Conservation (phyloP, 2,888 invertebrate genomes). For the Drosophila tanythrix region DNA sequence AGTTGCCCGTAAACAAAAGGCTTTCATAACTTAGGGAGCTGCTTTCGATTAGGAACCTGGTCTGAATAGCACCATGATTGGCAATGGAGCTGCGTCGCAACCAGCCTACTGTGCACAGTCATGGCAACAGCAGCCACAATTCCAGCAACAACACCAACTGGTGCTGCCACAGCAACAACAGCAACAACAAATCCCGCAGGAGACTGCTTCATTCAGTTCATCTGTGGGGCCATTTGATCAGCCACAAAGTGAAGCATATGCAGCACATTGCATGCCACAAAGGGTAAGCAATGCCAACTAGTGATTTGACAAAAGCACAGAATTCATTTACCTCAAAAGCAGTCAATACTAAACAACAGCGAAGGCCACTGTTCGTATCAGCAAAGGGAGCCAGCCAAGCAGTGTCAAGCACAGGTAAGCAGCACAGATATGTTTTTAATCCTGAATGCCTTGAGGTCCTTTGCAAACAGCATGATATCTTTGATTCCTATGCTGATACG, state of each 20-base stretch:
- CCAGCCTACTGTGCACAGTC: neutral
- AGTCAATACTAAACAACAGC: slow-evolving; percentile 6
- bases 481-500: slow-evolving; percentile 14
- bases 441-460: neutral
- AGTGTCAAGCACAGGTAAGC: slow-evolving; percentile 19
- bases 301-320: neutral
- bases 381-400: neutral
- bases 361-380: neutral
- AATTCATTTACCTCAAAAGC: neutral
- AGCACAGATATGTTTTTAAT: neutral
- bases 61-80: slow-evolving; percentile 53
- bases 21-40: neutral
- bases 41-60: slow-evolving; percentile 41
- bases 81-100: neutral
- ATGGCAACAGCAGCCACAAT: slow-evolving; percentile 3
- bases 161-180: neutral
- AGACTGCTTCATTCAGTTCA: neutral
- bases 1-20: neutral
- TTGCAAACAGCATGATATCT: neutral
- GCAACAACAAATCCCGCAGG: neutral
- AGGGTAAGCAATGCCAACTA: slow-evolving; percentile 13
- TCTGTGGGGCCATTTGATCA: slow-evolving; percentile 3
- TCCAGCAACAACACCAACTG: neutral
- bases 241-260: slow-evolving; percentile 4
- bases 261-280: slow-evolving; percentile 14